phyloP scores from a whole-genome alignment of 2,797 vertebrate species.

The Sebastes trivittatus region DNA sequence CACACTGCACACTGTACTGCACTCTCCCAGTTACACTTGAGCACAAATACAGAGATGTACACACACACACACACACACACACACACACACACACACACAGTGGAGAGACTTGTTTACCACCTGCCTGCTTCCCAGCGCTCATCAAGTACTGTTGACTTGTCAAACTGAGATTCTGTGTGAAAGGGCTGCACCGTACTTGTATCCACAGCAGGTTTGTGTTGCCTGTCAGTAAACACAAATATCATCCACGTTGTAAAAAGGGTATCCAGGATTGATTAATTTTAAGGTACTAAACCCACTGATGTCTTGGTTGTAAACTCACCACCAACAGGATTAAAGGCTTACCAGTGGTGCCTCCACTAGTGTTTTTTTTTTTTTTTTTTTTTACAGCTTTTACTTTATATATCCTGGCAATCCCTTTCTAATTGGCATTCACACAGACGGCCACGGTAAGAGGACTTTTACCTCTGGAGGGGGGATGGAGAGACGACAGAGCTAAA shows the following conservation, averaged over 20 bases:
- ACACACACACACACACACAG: neutral
- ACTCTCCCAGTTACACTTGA: neutral
- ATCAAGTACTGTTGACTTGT: conserved; percentile 43
- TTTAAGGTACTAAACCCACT: neutral
- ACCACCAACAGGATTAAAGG: conserved; percentile 26
- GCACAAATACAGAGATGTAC: neutral
- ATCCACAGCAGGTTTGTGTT: conserved; percentile 27
- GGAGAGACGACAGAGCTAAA: conserved; percentile 36
- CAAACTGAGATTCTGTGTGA: conserved; percentile 12
- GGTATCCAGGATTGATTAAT: conserved; percentile 27
- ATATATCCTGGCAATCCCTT: neutral
- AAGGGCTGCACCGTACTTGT: conserved; percentile 1
- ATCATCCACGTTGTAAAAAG: conserved; percentile 9
- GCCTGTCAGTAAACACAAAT: conserved; percentile 35
- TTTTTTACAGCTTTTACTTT: conserved; percentile 7
- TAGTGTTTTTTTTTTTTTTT: neutral
- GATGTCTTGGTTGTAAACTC: conserved; percentile 34
- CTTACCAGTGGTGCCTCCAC: conserved; percentile 17
- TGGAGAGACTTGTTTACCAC: conserved; percentile 28
- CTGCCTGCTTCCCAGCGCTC: conserved; percentile 27
- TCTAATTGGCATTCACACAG: conserved; percentile 31
- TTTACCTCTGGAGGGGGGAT: conserved; percentile 8
- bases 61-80: neutral
- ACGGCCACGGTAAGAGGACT: neutral
- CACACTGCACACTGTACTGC: neutral